These are phyloP conservation scores for Anhinga rufa DNA, from an alignment of 2,113 vertebrate genomes.

Conservation along the genomic window DNA sequence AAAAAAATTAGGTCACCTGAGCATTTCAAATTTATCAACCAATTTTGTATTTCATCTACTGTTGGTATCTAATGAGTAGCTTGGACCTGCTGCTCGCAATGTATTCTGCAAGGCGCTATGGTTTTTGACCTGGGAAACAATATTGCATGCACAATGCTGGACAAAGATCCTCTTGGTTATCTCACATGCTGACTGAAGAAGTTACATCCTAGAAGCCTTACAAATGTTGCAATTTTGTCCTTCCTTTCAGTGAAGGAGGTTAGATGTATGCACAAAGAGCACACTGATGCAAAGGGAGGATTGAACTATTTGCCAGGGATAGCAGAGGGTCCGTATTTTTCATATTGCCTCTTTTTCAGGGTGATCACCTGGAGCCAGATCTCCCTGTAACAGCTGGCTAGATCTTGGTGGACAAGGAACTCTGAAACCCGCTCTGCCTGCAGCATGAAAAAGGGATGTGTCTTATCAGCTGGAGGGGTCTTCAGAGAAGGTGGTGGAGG, in stretches of 20 bases:
- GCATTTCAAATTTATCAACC: background rate
- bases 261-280: background rate
- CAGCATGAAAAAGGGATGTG: background rate
- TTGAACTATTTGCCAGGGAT: background rate
- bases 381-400: background rate
- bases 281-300: background rate
- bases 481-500: background rate
- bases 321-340: background rate
- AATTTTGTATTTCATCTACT: background rate
- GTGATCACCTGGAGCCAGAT: background rate
- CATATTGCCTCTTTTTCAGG: background rate
- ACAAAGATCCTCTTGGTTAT: background rate
- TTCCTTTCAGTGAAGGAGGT: background rate
- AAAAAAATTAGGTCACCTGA: background rate
- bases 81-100: background rate
- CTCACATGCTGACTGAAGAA: background rate
- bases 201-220: background rate
- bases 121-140: background rate
- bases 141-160: background rate
- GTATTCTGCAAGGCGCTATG: background rate
- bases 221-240: background rate
- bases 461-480: background rate
- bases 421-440: background rate
- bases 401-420: background rate
- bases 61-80: background rate